Conservation (phyloP, 2,797 vertebrate species). For the Macrochelys suwanniensis region DNA sequence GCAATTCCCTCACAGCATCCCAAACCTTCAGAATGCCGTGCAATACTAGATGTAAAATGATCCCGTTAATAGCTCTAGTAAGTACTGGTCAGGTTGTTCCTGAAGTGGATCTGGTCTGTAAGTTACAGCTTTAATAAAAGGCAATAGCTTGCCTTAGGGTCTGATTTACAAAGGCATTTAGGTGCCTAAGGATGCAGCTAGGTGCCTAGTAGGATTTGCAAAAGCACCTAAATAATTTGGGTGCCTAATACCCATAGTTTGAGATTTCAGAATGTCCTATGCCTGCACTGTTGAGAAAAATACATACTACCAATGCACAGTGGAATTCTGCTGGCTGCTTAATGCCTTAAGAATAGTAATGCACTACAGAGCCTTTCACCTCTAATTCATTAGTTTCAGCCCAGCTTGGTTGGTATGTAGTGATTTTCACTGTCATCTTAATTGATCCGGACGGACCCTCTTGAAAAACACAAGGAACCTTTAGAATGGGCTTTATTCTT, state of each 20-base stretch:
- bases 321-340: neutral
- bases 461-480: neutral
- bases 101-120: neutral
- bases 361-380: neutral
- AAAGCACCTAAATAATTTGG: neutral
- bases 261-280: neutral
- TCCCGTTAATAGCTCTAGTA: neutral
- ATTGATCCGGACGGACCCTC: neutral
- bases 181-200: neutral
- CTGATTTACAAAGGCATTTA: neutral
- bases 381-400: neutral
- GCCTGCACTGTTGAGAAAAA: neutral
- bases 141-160: neutral
- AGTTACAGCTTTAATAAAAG: neutral
- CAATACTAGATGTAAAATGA: neutral
- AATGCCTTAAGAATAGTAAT: neutral
- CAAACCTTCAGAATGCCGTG: neutral
- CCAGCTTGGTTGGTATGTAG: neutral
- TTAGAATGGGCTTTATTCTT: neutral
- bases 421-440: neutral
- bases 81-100: neutral
- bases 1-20: neutral
- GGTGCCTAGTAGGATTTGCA: neutral
- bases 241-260: accelerated
- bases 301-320: neutral